These are phyloP conservation scores for Cynodonichthys magdalenae DNA, from an alignment of 2,797 vertebrate genomes.

Conservation along the genomic window DNA sequence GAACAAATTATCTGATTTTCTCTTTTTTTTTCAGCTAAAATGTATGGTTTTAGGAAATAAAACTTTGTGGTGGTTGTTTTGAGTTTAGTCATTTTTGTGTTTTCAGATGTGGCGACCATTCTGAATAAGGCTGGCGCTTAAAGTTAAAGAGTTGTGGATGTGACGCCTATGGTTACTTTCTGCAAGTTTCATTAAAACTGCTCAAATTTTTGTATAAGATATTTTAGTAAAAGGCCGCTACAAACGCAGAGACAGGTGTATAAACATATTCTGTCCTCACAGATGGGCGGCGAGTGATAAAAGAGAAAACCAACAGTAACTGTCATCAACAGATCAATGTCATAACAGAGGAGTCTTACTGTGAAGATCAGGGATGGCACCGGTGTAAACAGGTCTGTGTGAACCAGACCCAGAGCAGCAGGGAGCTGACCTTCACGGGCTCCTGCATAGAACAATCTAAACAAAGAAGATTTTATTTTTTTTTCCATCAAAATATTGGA, in stretches of 20 bases:
- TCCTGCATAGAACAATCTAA: conserved; percentile 81
- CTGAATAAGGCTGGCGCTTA: too few species aligned
- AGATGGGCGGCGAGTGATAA: background rate
- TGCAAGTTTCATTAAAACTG: too few species aligned
- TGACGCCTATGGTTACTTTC: too few species aligned
- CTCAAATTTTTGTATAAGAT: too few species aligned
- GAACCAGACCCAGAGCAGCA: conserved; percentile 79
- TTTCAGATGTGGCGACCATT: too few species aligned
- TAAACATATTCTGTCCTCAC: too few species aligned
- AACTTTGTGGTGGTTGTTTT: background rate
- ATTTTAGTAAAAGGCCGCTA: too few species aligned
- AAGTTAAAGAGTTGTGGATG: too few species aligned
- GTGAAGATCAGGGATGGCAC: conserved; percentile 83
- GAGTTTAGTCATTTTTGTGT: background rate
- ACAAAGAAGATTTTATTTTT: conserved; percentile 22
- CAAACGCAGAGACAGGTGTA: too few species aligned
- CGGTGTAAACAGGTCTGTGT: conserved; percentile 82
- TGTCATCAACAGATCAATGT: background rate
- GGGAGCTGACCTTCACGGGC: conserved; percentile 82
- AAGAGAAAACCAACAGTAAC: background rate
- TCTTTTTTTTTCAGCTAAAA: too few species aligned
- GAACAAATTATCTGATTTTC: background rate
- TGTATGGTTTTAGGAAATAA: too few species aligned
- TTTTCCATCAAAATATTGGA: background rate
- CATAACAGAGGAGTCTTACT: conserved; percentile 57